Conservation (phyloP, 2,113 vertebrate species). For the Lichenostomus cassidix region DNA sequence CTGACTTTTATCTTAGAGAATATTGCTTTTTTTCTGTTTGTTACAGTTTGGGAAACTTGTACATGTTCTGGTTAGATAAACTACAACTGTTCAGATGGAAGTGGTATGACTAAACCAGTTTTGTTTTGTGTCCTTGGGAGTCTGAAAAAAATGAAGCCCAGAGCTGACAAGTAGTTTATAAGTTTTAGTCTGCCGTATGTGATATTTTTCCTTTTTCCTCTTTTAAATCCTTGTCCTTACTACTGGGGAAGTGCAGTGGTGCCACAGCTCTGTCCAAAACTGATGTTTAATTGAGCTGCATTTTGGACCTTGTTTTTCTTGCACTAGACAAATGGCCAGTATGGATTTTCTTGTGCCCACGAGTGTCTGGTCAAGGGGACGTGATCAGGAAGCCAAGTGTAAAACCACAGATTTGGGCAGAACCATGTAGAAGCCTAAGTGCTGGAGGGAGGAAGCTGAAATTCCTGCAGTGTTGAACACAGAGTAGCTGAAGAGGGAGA, state of each 20-base stretch:
- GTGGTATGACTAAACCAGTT: neutral
- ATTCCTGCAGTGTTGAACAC: neutral
- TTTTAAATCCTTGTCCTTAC: neutral
- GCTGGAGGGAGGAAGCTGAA: neutral
- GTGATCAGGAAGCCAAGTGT: neutral
- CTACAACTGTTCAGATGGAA: neutral
- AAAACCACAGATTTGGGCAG: neutral
- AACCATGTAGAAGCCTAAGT: neutral
- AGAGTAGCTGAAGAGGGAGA: neutral
- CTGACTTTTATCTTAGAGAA: neutral
- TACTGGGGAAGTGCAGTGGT: neutral
- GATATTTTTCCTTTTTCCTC: fast-evolving
- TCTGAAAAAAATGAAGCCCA: neutral
- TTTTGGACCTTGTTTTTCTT: neutral
- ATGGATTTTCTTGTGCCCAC: neutral
- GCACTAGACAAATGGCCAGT: neutral
- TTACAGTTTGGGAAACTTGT: neutral
- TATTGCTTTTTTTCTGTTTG: neutral
- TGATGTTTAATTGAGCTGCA: neutral
- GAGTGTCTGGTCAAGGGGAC: neutral
- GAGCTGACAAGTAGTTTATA: neutral
- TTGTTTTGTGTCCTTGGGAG: neutral
- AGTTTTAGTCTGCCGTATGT: neutral
- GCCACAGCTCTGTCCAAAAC: neutral
- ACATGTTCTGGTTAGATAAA: neutral